Evolutionary conservation across 35 echinoderm and acorn worm species (phyloP).

Genomic region (Lytechinus variegatus): DNA sequence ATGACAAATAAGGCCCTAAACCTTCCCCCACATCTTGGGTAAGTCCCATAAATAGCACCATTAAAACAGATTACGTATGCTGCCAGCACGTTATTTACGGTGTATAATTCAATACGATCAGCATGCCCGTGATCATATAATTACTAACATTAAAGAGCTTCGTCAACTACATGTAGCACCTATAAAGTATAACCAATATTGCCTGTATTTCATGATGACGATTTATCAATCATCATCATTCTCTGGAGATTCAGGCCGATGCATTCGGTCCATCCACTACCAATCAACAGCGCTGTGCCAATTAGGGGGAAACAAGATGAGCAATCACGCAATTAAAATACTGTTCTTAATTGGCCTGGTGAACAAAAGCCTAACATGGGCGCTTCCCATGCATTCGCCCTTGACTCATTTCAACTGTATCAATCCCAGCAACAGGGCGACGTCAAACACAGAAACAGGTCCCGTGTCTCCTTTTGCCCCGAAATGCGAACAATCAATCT

Average conservation of each 20-base stretch:
- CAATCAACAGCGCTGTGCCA: background rate
- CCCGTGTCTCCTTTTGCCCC: background rate
- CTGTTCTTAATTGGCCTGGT: background rate
- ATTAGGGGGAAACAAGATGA: background rate
- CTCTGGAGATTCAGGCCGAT: background rate
- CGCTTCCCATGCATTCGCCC: background rate
- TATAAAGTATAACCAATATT: background rate
- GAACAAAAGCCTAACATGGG: background rate
- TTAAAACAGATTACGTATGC: background rate
- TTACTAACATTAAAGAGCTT: background rate
- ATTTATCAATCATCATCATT: background rate
- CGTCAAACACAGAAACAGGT: background rate
- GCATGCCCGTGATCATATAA: background rate
- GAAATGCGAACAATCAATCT: constrained; percentile 18
- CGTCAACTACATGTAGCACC: background rate
- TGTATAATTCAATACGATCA: background rate
- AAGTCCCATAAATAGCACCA: background rate
- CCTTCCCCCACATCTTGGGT: background rate
- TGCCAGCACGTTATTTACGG: background rate
- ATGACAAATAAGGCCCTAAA: background rate
- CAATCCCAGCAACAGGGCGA: background rate
- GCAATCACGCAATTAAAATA: background rate
- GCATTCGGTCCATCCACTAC: background rate
- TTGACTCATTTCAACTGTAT: background rate
- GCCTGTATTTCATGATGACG: background rate